A percentile compares a stretch with the other conserved stretches of the same genome.
These are phyloP conservation scores for Heteropelma amictum DNA, from an alignment of 2,888 invertebrate species.

Conservation along the genomic window DNA sequence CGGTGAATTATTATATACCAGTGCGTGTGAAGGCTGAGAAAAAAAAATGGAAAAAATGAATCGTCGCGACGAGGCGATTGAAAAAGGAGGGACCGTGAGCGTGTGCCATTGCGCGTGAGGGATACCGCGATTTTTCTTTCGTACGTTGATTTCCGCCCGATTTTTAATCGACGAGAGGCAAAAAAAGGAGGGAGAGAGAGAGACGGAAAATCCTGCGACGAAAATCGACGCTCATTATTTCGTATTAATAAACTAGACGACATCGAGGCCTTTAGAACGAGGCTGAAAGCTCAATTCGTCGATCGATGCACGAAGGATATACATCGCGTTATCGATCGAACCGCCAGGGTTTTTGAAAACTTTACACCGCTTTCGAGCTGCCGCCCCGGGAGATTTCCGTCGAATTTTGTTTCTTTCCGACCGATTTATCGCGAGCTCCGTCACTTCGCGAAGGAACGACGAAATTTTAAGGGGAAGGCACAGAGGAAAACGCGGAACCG, in stretches of 20 bases:
- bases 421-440: conserved; percentile 40
- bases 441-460: conserved; percentile 21
- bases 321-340: conserved; percentile 14
- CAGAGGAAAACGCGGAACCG: too few species aligned
- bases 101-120: too few species aligned
- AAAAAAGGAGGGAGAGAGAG: neutral
- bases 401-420: too few species aligned
- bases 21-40: too few species aligned
- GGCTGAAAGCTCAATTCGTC: conserved; percentile 19
- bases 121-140: too few species aligned
- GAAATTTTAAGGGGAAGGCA: too few species aligned
- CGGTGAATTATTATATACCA: too few species aligned
- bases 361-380: conserved; percentile 45
- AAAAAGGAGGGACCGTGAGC: too few species aligned
- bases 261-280: conserved; percentile 1
- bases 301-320: conserved; percentile 1
- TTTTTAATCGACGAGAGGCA: too few species aligned
- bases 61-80: too few species aligned
- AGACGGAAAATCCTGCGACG: neutral
- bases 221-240: neutral
- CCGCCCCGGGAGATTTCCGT: neutral
- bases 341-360: conserved; percentile 47
- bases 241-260: neutral
- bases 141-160: too few species aligned
- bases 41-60: too few species aligned